Evolutionary conservation across 2,888 invertebrate genomes (phyloP).

Genomic region (Nemotelus pantherinus): DNA sequence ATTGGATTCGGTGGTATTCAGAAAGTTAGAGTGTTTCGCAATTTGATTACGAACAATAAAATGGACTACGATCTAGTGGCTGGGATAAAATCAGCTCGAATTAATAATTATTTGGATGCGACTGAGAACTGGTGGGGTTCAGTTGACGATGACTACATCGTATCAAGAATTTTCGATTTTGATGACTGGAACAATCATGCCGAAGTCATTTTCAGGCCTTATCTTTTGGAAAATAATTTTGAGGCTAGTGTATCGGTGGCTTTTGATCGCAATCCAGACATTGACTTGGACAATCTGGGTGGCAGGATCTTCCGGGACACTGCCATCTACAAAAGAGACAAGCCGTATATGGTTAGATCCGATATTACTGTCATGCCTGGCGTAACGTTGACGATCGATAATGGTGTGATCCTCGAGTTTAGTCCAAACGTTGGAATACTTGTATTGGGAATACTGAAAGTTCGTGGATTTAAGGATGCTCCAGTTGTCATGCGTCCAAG

Average conservation of each 20-base stretch:
- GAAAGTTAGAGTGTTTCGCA: slow-evolving; percentile 88
- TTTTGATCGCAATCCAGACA: slow-evolving; percentile 65
- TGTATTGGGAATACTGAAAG: slow-evolving; percentile 89
- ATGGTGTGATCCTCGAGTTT: slow-evolving; percentile 92
- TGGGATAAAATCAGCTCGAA: slow-evolving; percentile 87
- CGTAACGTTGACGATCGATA: slow-evolving; percentile 83
- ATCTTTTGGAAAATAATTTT: slow-evolving; percentile 79
- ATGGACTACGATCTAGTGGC: slow-evolving; percentile 92
- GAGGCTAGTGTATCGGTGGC: slow-evolving; percentile 80
- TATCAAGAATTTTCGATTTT: slow-evolving; percentile 91
- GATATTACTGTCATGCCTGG: slow-evolving; percentile 98
- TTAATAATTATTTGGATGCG: slow-evolving; percentile 88
- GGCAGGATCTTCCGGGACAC: slow-evolving; percentile 79
- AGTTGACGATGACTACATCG: slow-evolving; percentile 76
- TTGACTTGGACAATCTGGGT: slow-evolving; percentile 76
- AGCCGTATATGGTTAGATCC: slow-evolving; percentile 82
- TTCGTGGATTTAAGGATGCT: slow-evolving; percentile 78
- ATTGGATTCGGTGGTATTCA: slow-evolving; percentile 94
- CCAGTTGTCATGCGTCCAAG: slow-evolving; percentile 82
- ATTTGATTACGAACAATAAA: slow-evolving; percentile 85
- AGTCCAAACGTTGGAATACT: slow-evolving; percentile 95
- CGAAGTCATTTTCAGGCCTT: slow-evolving; percentile 90
- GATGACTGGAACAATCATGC: slow-evolving; percentile 99
- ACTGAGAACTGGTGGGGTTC: slow-evolving; percentile 98
- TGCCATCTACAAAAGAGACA: slow-evolving; percentile 70